Percentiles rank a stretch among this genome's conserved stretches.
Evolutionary conservation across 2,797 vertebrate species (phyloP).

Genomic region (Scarus forsteni): DNA sequence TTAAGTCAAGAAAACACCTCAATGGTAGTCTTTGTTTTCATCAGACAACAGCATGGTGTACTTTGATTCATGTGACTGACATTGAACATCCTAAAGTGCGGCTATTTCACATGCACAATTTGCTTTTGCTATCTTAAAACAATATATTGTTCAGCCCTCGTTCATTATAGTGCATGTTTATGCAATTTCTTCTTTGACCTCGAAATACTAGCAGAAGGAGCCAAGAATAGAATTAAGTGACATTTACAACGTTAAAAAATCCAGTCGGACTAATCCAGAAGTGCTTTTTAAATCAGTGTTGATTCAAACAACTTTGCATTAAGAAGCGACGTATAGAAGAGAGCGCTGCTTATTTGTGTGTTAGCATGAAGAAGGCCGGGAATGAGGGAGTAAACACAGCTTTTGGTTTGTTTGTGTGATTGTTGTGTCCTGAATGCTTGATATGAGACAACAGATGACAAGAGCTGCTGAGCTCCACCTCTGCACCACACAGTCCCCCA

Average conservation of each 20-base stretch:
- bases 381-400: conserved; percentile 1
- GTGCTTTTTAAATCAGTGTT: background rate
- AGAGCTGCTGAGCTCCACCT: conserved; percentile 35
- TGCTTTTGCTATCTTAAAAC: too few relatives aligned
- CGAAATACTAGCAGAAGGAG: background rate
- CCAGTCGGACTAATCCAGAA: background rate
- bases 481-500: background rate
- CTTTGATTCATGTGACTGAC: too few relatives aligned
- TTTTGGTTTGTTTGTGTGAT: conserved; percentile 7
- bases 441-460: conserved; percentile 24
- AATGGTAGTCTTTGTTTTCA: too few relatives aligned
- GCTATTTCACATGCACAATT: too few relatives aligned
- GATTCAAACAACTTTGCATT: background rate
- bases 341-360: background rate
- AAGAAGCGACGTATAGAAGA: background rate
- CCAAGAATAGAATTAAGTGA: background rate
- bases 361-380: conserved; percentile 7
- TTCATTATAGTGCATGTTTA: background rate
- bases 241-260: background rate
- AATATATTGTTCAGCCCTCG: too few relatives aligned
- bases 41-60: too few relatives aligned
- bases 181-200: background rate
- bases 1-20: too few relatives aligned
- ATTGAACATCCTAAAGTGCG: background rate
- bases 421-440: conserved; percentile 24